Base-by-base conservation (phyloP, 2,888 invertebrate species). In the Erpobdella octoculata region DNA sequence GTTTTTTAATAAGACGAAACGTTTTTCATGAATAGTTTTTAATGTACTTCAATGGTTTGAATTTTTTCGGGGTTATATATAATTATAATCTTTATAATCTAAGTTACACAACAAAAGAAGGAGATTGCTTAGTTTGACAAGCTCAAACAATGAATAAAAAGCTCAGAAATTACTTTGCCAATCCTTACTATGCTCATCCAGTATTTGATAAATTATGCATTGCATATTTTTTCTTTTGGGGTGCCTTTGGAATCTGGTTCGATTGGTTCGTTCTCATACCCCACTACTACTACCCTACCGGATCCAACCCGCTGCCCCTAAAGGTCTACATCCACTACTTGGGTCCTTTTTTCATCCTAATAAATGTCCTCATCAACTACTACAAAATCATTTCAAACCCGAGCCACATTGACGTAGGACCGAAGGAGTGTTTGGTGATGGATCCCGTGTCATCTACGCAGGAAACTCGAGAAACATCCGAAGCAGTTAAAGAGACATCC, bases 381-480 rank as follows among this genome's bases (percentile, higher is more conserved):
- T 91, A 90, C 81, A 83, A 92, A 1, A 82, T 91, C 75, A 83
- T 89, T 58, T 92, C 92, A 79, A 86, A 93, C 61, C 86, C 89
- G 6, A 68, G 28, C 9, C 48, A 68, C 31, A 31, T 41, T 0
- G 5, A 4, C 41, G 31, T 2, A 1, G 15, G 4, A 31, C 41
- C 25, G 0, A 38, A 4, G 41, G 67, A 28, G 31, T 31, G 21
- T 12, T 25, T 2, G 67, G 41, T 12, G 46, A 21, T 46, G 41
- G 28, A 21, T 4, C 61, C 6, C 2, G 61, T 1, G n/a, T n/a
- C n/a, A n/a, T n/a, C n/a, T n/a, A n/a, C n/a, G n/a, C n/a, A n/a
- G n/a, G n/a, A n/a, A n/a, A n/a, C n/a, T n/a, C n/a, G n/a, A n/a
- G n/a, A n/a, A n/a, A n/a, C n/a, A n/a, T n/a, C n/a, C n/a, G 12